Conservation (phyloP, 1,140 invertebrate species). For the Philaenus spumarius region DNA sequence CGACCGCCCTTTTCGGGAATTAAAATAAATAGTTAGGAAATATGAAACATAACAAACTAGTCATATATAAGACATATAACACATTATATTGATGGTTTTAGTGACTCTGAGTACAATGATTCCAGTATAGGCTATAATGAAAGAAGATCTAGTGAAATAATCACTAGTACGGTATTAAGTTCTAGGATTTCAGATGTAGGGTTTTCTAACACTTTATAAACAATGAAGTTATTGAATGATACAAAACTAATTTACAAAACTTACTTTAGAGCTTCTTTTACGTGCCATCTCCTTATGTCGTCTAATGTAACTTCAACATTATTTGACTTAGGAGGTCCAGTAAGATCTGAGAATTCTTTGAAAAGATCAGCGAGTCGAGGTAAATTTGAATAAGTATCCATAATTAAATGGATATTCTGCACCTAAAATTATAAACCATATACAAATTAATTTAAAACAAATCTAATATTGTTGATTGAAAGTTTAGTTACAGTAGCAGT, state of each 20-base stretch:
- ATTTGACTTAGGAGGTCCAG: not conserved
- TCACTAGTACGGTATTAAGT: not conserved
- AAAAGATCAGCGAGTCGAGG: constrained; percentile 1
- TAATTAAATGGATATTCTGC: not conserved
- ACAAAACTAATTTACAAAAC: not conserved
- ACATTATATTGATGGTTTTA: too few species aligned
- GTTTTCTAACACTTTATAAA: not conserved
- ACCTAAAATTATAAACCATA: too few species aligned
- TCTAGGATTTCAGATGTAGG: too few species aligned
- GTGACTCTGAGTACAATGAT: not conserved
- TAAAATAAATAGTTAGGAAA: too few species aligned
- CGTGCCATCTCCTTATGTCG: not conserved
- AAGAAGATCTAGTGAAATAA: not conserved
- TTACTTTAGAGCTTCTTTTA: not conserved
- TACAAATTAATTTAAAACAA: too few species aligned
- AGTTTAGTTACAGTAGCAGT: too few species aligned
- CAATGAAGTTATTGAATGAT: not conserved
- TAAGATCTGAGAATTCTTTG: constrained; percentile 3
- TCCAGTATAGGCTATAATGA: not conserved
- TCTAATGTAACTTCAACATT: constrained; percentile 5
- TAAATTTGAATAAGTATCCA: not conserved
- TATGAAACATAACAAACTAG: too few species aligned
- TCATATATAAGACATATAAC: too few species aligned
- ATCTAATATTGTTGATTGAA: too few species aligned
- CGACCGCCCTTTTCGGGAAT: too few species aligned